phyloP scores from a whole-genome alignment of 2,888 invertebrate genomes.

The Tenthredo amoena region DNA sequence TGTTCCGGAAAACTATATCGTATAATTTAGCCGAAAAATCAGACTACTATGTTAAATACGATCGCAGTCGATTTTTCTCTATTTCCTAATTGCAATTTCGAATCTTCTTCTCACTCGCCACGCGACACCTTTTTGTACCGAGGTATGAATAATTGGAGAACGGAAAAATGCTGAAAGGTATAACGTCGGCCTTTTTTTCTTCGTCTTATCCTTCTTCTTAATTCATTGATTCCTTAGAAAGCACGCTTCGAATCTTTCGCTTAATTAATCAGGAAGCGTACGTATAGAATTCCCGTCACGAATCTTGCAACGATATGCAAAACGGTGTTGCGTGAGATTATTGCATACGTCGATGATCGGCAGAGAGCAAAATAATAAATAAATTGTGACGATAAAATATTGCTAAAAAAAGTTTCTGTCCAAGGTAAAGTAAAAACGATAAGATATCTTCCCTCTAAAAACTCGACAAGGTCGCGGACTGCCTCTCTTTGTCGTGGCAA shows the following conservation, averaged over 20 bases:
- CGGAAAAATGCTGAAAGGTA: neutral
- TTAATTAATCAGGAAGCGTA: constrained; percentile 2
- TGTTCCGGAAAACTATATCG: neutral
- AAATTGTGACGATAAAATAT: neutral
- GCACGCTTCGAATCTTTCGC: neutral
- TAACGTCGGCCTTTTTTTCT: neutral
- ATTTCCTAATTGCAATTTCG: too few relatives aligned
- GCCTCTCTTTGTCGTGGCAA: neutral
- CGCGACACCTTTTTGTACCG: too few relatives aligned
- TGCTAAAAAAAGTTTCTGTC: too few relatives aligned
- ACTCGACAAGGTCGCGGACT: neutral
- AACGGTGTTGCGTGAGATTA: constrained; percentile 16
- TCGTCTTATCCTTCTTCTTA: neutral
- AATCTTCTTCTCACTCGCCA: too few relatives aligned
- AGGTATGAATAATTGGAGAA: too few relatives aligned
- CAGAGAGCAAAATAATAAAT: neutral
- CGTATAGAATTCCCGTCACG: neutral
- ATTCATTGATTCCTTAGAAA: neutral
- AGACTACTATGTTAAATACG: too few relatives aligned
- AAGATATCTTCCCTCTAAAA: neutral
- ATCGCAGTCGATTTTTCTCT: too few relatives aligned
- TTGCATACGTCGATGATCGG: neutral
- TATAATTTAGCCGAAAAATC: neutral
- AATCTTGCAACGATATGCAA: neutral
- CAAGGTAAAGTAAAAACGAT: too few relatives aligned